A percentile compares a stretch with the other conserved stretches of the same genome.
Evolutionary conservation across 2,888 invertebrate genomes (phyloP).

Genomic region (Campopleginae sp.): DNA sequence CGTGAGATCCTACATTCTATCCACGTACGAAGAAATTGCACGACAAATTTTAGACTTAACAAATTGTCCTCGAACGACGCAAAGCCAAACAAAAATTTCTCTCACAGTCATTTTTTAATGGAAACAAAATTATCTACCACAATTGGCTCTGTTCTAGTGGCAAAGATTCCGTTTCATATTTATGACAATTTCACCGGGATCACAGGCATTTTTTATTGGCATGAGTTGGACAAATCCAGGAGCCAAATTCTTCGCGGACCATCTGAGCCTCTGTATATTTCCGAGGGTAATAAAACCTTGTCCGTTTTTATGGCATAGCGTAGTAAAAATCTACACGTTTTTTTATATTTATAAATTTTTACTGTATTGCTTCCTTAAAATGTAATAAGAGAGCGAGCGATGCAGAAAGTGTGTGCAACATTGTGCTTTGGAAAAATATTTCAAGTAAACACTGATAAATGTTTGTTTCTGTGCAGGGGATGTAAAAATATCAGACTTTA

Average conservation of each 20-base stretch:
- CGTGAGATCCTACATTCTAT: too few relatives aligned
- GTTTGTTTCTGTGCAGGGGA: neutral
- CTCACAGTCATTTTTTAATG: neutral
- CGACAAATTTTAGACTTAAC: neutral
- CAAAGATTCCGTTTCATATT: neutral
- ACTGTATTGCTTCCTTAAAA: neutral
- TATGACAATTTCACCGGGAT: neutral
- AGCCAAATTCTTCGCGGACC: neutral
- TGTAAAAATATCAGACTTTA: neutral
- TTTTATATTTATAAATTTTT: neutral
- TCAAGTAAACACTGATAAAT: neutral
- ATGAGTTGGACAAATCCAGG: neutral
- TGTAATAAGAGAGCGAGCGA: neutral
- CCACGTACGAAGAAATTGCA: too few relatives aligned
- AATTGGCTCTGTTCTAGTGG: neutral
- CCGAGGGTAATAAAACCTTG: neutral
- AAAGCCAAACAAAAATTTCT: neutral
- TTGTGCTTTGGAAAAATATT: neutral
- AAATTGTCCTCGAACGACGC: neutral
- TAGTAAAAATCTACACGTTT: neutral
- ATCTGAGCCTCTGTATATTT: neutral
- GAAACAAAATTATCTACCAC: neutral
- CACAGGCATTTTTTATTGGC: neutral
- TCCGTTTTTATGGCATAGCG: neutral
- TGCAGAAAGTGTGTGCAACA: neutral